Conservation (phyloP, 1,140 invertebrate species). For the Brachionus rubens region DNA sequence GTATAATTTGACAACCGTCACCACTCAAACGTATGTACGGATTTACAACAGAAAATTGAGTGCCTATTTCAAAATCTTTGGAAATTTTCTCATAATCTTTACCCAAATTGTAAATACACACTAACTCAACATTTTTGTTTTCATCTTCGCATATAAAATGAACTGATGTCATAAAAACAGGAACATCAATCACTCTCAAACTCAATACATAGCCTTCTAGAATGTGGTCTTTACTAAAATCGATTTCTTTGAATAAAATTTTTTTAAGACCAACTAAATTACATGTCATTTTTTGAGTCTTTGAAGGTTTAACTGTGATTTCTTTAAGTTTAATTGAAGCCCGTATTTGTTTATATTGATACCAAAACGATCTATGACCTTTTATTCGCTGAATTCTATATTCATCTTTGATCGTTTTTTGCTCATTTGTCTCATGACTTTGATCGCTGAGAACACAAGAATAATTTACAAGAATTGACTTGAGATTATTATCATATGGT, state of each 20-base stretch:
- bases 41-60: not conserved
- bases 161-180: not conserved
- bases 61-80: not conserved
- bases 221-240: slow-evolving; percentile 9
- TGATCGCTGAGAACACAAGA: too few relatives aligned
- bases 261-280: not conserved
- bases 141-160: not conserved
- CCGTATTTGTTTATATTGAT: not conserved
- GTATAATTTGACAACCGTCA: not conserved
- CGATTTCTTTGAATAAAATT: not conserved
- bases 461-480: too few relatives aligned
- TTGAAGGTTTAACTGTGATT: not conserved
- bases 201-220: not conserved
- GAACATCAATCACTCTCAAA: not conserved
- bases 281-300: not conserved
- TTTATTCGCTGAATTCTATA: not conserved
- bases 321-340: not conserved
- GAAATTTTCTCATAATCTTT: not conserved
- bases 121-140: not conserved
- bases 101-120: not conserved
- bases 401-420: not conserved
- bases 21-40: not conserved
- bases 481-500: not conserved
- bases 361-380: not conserved
- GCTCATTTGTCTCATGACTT: not conserved